A percentile compares a stretch with the other conserved stretches of the same genome.
Conservation (phyloP, 2,797 vertebrate species). For the Tympanoctomys barrerae region DNA sequence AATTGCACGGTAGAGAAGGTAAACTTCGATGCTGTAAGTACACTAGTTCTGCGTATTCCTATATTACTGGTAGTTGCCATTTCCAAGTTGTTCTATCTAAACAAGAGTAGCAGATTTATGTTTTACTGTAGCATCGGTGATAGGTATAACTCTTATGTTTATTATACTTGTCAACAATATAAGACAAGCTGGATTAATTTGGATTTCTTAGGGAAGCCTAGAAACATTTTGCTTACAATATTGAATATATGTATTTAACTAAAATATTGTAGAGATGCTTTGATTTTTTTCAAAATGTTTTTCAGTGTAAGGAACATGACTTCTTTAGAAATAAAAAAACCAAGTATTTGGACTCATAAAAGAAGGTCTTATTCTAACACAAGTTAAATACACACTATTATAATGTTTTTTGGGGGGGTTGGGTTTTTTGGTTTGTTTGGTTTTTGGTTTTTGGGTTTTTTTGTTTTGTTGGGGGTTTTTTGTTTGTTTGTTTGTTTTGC, state of each 20-base stretch:
- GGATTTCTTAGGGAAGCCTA: conserved; percentile 36
- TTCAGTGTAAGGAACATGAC: neutral
- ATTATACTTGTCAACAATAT: conserved; percentile 56
- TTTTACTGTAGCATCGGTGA: conserved; percentile 35
- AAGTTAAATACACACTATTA: neutral
- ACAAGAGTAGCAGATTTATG: conserved; percentile 11
- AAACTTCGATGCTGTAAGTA: conserved; percentile 54
- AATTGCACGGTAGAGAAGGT: conserved; percentile 21
- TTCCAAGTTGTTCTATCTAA: conserved; percentile 55
- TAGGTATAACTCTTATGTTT: conserved; percentile 56
- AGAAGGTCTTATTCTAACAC: neutral
- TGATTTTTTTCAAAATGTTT: conserved; percentile 55
- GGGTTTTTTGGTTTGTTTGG: too few relatives aligned
- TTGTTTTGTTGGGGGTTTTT: too few relatives aligned
- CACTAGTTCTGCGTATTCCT: conserved; percentile 49
- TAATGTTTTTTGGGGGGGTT: neutral
- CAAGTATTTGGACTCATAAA: neutral
- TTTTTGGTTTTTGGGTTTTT: too few relatives aligned
- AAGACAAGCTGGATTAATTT: conserved; percentile 56
- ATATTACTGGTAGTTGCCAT: conserved; percentile 19
- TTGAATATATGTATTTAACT: conserved; percentile 60
- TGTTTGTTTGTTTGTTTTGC: neutral
- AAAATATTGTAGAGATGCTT: neutral
- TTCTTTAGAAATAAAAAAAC: conserved; percentile 35
- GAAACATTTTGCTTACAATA: conserved; percentile 40